Evolutionary conservation across 2,797 vertebrate species (phyloP), one percentile per base, ranked within the genome.

Genomic region (Ibycter americanus): DNA sequence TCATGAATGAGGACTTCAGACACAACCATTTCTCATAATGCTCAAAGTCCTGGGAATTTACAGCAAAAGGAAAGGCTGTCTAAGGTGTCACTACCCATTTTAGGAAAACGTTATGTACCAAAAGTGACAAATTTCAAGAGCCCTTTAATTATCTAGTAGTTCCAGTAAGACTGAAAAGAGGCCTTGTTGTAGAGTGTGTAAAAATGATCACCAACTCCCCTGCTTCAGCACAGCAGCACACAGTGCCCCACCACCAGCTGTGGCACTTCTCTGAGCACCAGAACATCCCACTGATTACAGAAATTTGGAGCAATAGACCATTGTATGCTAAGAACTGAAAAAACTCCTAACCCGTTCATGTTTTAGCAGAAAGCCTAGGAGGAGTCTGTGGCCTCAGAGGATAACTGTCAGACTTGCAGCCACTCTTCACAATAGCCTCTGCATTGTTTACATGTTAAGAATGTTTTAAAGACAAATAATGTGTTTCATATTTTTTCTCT

Each of bases 11-110:
- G 46, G n/a, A 67, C 62, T 68, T 94, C 56, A 93, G 80, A 81
- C 63, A 66, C 36, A 72, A 55, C 23, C 34, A 67, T n/a, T 92
- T 89, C 67, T 78, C 70, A 87, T 55, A 87, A 68, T 17, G 67
- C 32, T 63, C 15, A 46, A 91, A 96, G 62, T 77, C 81, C 72
- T 70, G 40, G 86, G n/a, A 89, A 94, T 82, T 93, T 59, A 56
- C 34, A 91, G 67, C n/a, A 84, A 87, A 88, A 95, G 54, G 56
- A 90, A 96, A 97, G 79, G 71, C 73, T 91, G 70, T 47, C 70
- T 81, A 82, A 80, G 79, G 63, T 61, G 55, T 90, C 89, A 42
- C 40, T 83, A 62, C 54, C 23, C 32, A 23, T 90, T 88, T 92
- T 46, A 91, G 71, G 63, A 91, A 95, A 97, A 91, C 0, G 1